These are phyloP conservation scores for Synodontis membranacea DNA, from an alignment of 2,113 vertebrate genomes.

Conservation along the genomic window DNA sequence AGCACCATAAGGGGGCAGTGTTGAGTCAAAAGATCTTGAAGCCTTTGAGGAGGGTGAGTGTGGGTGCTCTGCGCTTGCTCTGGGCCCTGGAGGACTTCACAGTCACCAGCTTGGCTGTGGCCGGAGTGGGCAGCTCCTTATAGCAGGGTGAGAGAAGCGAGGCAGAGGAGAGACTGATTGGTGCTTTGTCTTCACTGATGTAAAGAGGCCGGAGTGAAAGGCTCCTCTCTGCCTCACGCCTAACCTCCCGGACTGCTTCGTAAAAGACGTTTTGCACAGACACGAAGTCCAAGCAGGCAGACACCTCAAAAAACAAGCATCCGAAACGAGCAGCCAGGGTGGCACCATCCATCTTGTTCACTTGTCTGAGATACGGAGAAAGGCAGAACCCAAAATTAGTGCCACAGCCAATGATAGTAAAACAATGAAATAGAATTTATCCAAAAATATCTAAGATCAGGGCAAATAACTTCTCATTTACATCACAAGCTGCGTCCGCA, in stretches of 20 bases:
- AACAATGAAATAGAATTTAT: background rate
- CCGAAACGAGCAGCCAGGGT: constrained; percentile 76
- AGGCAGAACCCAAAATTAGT: background rate
- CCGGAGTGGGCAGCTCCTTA: constrained; percentile 85
- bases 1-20: constrained; percentile 34
- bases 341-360: constrained; percentile 78
- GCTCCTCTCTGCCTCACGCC: constrained; percentile 66
- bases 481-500: background rate
- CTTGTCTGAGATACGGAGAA: constrained; percentile 73
- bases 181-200: constrained; percentile 77
- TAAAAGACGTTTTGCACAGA: constrained; percentile 83
- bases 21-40: constrained; percentile 87
- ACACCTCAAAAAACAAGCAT: constrained; percentile 84
- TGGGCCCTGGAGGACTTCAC: constrained; percentile 89
- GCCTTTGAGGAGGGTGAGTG: constrained; percentile 86
- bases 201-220: constrained; percentile 69
- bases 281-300: constrained; percentile 81
- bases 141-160: constrained; percentile 73
- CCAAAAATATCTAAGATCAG: background rate
- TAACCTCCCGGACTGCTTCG: constrained; percentile 78
- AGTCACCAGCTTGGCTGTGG: constrained; percentile 88
- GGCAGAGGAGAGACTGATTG: constrained; percentile 59
- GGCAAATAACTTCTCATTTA: background rate
- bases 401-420: background rate
- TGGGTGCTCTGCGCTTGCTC: constrained; percentile 88